Conservation (phyloP, 1,140 invertebrate species). For the Condylostylus longicornis region DNA sequence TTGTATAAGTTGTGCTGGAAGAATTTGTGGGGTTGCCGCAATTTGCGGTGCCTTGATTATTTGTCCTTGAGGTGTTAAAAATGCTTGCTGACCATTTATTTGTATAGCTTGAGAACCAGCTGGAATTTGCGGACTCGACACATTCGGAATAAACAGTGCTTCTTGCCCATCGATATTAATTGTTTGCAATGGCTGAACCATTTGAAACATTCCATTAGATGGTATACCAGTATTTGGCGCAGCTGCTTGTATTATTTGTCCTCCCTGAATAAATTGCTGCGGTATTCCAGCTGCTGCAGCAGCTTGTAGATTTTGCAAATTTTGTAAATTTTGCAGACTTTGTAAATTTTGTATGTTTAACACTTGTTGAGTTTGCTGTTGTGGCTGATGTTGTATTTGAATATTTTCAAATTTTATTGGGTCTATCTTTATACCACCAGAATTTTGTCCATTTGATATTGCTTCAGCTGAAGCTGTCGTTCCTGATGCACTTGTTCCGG, state of each 20-base stretch:
- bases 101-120: slow-evolving; percentile 24
- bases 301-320: slow-evolving; percentile 18
- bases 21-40: background rate
- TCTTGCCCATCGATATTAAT: slow-evolving; percentile 87
- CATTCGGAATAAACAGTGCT: slow-evolving; percentile 66
- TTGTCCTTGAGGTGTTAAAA: slow-evolving; percentile 44
- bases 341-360: slow-evolving; percentile 19
- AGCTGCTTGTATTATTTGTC: slow-evolving; percentile 2
- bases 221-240: slow-evolving; percentile 7
- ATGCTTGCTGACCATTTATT: slow-evolving; percentile 32
- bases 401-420: no score
- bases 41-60: slow-evolving; percentile 41
- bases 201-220: slow-evolving; percentile 28
- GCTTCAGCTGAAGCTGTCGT: no score
- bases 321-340: slow-evolving; percentile 20
- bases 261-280: slow-evolving; percentile 4
- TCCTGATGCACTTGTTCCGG: no score
- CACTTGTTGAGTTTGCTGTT: no score
- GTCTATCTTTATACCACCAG: no score
- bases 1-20: slow-evolving; percentile 39
- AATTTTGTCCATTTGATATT: no score
- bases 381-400: no score
- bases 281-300: slow-evolving; percentile 1
- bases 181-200: slow-evolving; percentile 54
- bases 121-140: slow-evolving; percentile 19